These are phyloP conservation scores for Dione vanillae DNA, from an alignment of 2,888 invertebrate genomes.

Conservation along the genomic window DNA sequence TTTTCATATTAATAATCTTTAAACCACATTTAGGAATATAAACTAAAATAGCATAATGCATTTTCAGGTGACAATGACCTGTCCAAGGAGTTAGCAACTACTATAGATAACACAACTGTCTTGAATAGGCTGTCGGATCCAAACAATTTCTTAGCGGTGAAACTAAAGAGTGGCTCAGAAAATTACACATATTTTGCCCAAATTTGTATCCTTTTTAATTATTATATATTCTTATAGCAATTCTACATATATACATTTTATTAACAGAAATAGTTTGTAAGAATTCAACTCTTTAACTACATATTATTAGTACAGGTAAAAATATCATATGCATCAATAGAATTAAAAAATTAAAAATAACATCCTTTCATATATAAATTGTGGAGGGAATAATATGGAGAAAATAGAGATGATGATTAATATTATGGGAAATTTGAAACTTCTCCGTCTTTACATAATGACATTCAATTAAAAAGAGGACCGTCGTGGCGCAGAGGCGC, in stretches of 20 bases:
- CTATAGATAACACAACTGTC: conserved; percentile 85
- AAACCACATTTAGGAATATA: not conserved
- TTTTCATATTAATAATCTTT: not conserved
- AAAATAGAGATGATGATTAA: too few species aligned
- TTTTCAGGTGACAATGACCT: conserved; percentile 89
- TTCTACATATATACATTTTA: not conserved
- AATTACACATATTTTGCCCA: conserved; percentile 91
- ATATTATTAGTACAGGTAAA: too few species aligned
- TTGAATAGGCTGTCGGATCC: conserved; percentile 83
- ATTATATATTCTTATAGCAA: not conserved
- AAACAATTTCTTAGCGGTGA: conserved; percentile 89
- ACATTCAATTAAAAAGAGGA: too few species aligned
- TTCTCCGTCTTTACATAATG: too few species aligned
- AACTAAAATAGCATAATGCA: not conserved
- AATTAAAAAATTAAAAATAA: too few species aligned
- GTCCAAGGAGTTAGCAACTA: conserved; percentile 86
- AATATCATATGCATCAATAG: too few species aligned
- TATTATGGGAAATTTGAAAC: too few species aligned
- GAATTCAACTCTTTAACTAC: too few species aligned
- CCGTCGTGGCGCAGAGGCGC: too few species aligned
- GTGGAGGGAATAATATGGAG: too few species aligned
- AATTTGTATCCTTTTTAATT: conserved; percentile 91
- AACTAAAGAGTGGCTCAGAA: conserved; percentile 89
- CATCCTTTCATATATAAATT: too few species aligned
- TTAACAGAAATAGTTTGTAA: too few species aligned